Evolutionary conservation across 2,797 vertebrate genomes (phyloP).

Genomic region (Numenius phaeopus): DNA sequence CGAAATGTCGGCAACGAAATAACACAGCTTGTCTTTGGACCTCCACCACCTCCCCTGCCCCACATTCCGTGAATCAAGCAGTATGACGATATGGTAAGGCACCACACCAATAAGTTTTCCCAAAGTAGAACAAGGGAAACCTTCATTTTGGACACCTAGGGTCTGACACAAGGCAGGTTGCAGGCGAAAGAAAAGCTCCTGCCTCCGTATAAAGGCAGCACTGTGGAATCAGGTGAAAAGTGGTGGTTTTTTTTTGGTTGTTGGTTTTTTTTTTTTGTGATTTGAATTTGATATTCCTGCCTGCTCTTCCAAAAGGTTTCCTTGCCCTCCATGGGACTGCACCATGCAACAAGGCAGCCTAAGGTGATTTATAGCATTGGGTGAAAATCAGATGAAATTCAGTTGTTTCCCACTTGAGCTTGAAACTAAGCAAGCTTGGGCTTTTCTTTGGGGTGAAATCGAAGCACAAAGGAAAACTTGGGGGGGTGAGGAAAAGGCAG

Average conservation of each 20-base stretch:
- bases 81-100: not conserved
- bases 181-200: not conserved
- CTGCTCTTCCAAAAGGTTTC: not conserved
- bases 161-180: not conserved
- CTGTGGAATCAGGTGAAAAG: not conserved
- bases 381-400: not conserved
- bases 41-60: not conserved
- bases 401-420: not conserved
- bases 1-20: slow-evolving; percentile 47
- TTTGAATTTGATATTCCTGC: not conserved
- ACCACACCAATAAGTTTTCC: not conserved
- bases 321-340: not conserved
- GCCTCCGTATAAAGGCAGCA: not conserved
- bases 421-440: rapidly evolving
- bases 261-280: not conserved
- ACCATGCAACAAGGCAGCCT: not conserved
- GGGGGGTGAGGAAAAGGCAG: not conserved
- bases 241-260: no score
- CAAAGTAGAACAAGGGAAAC: not conserved
- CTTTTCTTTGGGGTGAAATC: not conserved
- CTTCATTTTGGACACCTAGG: not conserved
- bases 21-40: not conserved
- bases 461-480: not conserved
- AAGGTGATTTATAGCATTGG: not conserved
- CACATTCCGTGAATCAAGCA: not conserved